Evolutionary conservation across 2,113 vertebrate species (phyloP).

Genomic region (Cephalopterus ornatus): DNA sequence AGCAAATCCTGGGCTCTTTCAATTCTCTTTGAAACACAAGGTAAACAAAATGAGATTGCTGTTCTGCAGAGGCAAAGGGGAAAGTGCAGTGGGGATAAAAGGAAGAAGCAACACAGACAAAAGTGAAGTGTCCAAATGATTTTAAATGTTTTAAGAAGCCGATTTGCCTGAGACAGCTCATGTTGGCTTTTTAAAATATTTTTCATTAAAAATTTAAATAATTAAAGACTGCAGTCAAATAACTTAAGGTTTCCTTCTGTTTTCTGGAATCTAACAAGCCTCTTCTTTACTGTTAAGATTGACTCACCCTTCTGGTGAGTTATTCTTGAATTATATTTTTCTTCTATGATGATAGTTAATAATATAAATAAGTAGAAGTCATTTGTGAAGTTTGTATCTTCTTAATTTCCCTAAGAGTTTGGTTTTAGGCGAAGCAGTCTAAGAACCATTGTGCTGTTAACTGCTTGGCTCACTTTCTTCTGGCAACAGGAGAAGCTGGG

Average conservation of each 20-base stretch:
- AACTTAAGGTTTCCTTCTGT: neutral
- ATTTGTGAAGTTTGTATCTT: neutral
- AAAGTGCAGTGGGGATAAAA: neutral
- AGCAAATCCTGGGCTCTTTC: constrained; percentile 30
- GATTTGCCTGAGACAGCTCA: neutral
- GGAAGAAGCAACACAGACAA: neutral
- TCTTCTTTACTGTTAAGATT: neutral
- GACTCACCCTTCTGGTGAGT: neutral
- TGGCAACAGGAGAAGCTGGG: neutral
- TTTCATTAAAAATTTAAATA: constrained; percentile 42
- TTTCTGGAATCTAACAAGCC: neutral
- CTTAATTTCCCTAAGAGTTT: neutral
- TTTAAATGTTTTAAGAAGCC: constrained; percentile 41
- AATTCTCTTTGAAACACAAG: constrained; percentile 56
- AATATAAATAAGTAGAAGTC: neutral
- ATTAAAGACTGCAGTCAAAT: neutral
- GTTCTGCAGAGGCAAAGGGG: constrained; percentile 19
- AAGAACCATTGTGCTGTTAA: neutral
- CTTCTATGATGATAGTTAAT: neutral
- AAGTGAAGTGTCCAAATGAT: neutral
- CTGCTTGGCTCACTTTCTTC: neutral
- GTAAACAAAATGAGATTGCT: constrained; percentile 55
- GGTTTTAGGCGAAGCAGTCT: neutral
- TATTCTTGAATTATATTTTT: neutral
- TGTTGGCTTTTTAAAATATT: constrained; percentile 20